Evolutionary conservation across 2,888 invertebrate genomes (phyloP), one percentile per base, ranked within the genome.

Genomic region (Leptopilina drosophilae): DNA sequence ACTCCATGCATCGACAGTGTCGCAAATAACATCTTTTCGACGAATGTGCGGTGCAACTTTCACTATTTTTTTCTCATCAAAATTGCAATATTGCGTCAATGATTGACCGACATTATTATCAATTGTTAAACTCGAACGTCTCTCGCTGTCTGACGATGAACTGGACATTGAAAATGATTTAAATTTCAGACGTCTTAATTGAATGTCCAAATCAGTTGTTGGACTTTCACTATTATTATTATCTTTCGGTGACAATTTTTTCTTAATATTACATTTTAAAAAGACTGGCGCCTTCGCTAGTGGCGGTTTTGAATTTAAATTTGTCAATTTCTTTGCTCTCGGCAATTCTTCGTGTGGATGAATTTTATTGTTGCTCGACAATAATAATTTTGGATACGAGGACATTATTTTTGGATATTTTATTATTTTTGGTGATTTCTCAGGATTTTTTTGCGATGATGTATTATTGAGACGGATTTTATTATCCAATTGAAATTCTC

Each of bases 1-100:
- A 59, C 88, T 90, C 95, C 95, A 95, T 64, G 93, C 92, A 87
- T 95, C 95, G 75, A 95, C 95, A 9, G 95, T 95, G 87, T 93
- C 93, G 77, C 93, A 93, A 85, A 95, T 94, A 81, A 95, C 92
- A 85, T 94, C 94, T 84, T 92, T 93, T 81, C 92, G 91, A 78
- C 92, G 87, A 76, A 91, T 89, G 64, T 92, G 91, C 67, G 92
- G 91, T 6, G 91, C 91, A 75, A 91, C 88, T 81, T 91, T 90
- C 49, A 89, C 88, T 15, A 89, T 84, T 81, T 88, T 91, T 77
- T 89, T 91, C 77, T 91, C 91, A 46, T 91, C 90, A 59, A 91
- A 91, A 80, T 88, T 90, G 79, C 89, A 91, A 78, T 91, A 91
- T 65, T 91, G 89, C 73, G 85, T 83, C 15, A 91, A 81, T 42